A percentile compares a stretch with the other conserved stretches of the same genome.
These are phyloP conservation scores for Dendrolimus punctatus DNA, from an alignment of 1,140 invertebrate genomes.

Conservation along the genomic window DNA sequence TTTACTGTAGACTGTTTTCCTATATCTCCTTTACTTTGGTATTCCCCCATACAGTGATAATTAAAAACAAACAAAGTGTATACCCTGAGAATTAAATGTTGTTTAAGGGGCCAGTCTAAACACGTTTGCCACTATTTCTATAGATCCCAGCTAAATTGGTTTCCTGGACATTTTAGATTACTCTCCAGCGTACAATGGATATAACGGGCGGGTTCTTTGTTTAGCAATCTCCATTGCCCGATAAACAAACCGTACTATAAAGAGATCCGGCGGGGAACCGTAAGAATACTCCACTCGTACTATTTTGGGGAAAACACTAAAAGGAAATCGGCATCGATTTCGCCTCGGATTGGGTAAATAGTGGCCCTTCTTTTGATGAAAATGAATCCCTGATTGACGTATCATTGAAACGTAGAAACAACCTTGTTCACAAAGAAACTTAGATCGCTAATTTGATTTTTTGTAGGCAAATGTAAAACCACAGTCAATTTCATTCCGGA, in stretches of 20 bases:
- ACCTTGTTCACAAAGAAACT: too few relatives aligned
- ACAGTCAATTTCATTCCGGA: too few relatives aligned
- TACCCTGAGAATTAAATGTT: neutral
- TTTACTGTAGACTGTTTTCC: too few relatives aligned
- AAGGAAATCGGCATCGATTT: constrained; percentile 30
- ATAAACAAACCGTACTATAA: constrained; percentile 51
- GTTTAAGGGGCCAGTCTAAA: neutral
- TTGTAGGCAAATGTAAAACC: too few relatives aligned
- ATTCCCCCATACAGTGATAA: too few relatives aligned
- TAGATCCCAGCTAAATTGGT: constrained; percentile 27
- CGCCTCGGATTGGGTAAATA: constrained; percentile 18
- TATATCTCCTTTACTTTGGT: too few relatives aligned
- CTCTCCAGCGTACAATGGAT: constrained; percentile 22
- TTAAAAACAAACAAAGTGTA: constrained; percentile 1
- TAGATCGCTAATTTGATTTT: too few relatives aligned
- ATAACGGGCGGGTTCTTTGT: constrained; percentile 28
- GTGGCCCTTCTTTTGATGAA: constrained; percentile 5
- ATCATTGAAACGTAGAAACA: too few relatives aligned
- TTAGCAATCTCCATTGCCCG: constrained; percentile 36
- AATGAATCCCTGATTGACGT: constrained; percentile 16
- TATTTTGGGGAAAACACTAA: constrained; percentile 48
- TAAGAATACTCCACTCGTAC: constrained; percentile 17
- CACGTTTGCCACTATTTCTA: constrained; percentile 11
- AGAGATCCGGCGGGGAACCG: constrained; percentile 34
- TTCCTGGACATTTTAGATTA: constrained; percentile 36